Conservation (phyloP, 1,140 invertebrate genomes). For the Apis florea region DNA sequence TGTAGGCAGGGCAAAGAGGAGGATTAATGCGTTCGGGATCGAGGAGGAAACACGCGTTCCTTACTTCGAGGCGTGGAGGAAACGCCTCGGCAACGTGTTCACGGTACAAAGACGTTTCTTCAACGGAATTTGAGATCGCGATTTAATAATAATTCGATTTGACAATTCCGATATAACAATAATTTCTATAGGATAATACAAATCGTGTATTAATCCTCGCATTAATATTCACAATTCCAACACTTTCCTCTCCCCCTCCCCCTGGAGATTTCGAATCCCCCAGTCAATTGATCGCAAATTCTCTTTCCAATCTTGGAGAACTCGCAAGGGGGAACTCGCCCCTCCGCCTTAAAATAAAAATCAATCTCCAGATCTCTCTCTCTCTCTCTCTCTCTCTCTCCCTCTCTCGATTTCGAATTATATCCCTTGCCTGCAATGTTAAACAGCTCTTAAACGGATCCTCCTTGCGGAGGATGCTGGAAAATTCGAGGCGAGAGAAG, state of each 20-base stretch:
- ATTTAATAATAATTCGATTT: too few species aligned
- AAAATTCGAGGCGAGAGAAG: conserved; percentile 19
- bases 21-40: conserved; percentile 7
- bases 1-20: background rate
- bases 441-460: conserved; percentile 61
- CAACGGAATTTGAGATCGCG: too few species aligned
- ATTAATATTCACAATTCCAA: too few species aligned
- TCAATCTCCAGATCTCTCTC: conserved; percentile 9
- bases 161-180: too few species aligned
- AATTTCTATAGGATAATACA: too few species aligned
- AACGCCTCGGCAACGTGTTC: background rate
- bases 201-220: too few species aligned
- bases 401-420: conserved; percentile 52
- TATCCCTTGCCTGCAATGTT: conserved; percentile 52
- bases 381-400: background rate
- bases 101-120: background rate
- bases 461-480: conserved; percentile 5
- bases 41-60: background rate
- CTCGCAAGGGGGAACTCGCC: background rate
- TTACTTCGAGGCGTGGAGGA: background rate
- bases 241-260: too few species aligned
- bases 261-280: too few species aligned
- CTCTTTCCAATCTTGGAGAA: background rate
- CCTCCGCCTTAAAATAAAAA: conserved; percentile 30
- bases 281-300: background rate